phyloP scores from a whole-genome alignment of 2,888 invertebrate species.

The Nomada lathburiana region DNA sequence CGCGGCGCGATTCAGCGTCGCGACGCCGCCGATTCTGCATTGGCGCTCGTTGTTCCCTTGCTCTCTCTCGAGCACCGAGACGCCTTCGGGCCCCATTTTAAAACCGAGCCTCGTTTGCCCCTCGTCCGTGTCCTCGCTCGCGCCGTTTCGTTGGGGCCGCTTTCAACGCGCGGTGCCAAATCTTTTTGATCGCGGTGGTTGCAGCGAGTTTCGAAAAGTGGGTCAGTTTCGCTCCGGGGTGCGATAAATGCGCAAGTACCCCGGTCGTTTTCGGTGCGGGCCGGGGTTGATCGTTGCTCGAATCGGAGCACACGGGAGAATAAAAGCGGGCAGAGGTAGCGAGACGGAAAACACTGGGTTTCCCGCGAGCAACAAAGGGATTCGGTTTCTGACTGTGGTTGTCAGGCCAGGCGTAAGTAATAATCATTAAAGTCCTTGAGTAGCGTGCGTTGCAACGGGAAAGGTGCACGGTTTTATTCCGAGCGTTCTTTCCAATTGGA shows the following conservation, averaged over 20 bases:
- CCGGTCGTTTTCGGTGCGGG: not conserved
- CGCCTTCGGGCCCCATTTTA: not conserved
- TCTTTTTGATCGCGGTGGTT: too few relatives aligned
- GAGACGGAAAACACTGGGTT: slow-evolving; percentile 26
- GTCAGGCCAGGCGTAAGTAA: slow-evolving; percentile 46
- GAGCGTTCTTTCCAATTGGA: slow-evolving; percentile 58
- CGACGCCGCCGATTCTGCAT: not conserved
- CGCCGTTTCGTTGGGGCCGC: too few relatives aligned
- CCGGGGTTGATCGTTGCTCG: slow-evolving; percentile 14
- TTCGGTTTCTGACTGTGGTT: slow-evolving; percentile 40
- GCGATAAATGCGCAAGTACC: too few relatives aligned
- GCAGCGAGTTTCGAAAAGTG: not conserved
- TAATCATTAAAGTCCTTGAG: slow-evolving; percentile 61
- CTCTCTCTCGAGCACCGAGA: not conserved
- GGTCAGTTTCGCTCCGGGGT: not conserved
- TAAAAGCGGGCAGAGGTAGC: not conserved
- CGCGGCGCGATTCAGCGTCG: slow-evolving; percentile 3
- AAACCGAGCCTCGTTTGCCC: not conserved
- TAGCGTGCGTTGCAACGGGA: slow-evolving; percentile 26
- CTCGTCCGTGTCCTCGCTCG: too few relatives aligned
- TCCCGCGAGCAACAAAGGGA: slow-evolving; percentile 45
- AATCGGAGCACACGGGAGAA: not conserved
- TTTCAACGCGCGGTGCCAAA: too few relatives aligned
- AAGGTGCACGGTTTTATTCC: slow-evolving; percentile 56
- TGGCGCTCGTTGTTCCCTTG: not conserved